phyloP scores from a whole-genome alignment of 2,797 vertebrate genomes.

The Gambelia wislizenii region DNA sequence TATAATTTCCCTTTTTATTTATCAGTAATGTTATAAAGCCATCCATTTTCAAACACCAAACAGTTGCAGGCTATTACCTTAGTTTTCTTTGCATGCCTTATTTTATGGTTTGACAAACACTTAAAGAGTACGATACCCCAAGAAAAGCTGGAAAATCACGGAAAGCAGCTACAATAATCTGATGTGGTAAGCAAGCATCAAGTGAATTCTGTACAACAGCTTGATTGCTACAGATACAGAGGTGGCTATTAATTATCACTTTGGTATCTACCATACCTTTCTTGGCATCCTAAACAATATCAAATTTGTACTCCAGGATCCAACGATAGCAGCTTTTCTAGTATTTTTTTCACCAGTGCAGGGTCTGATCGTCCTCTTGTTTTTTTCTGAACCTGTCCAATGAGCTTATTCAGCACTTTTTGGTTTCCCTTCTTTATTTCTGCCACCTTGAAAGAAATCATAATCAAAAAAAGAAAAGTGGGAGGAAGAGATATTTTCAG shows the following conservation, averaged over 20 bases:
- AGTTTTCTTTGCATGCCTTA: background rate
- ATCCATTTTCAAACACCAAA: background rate
- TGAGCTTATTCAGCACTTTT: slow-evolving; percentile 93
- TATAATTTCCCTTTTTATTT: background rate
- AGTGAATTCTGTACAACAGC: background rate
- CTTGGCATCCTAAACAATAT: too few species aligned
- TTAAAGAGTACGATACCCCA: background rate
- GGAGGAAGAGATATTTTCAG: background rate
- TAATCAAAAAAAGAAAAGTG: slow-evolving; percentile 6
- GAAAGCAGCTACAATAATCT: background rate
- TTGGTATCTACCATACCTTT: too few species aligned
- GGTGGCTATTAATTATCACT: background rate
- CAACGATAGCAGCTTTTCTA: slow-evolving; percentile 85
- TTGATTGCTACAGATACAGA: background rate
- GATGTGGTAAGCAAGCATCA: background rate
- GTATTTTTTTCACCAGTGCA: slow-evolving; percentile 81
- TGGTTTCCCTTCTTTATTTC: slow-evolving; percentile 87
- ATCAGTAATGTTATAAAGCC: background rate
- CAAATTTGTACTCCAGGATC: slow-evolving; percentile 24
- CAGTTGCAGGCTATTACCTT: background rate
- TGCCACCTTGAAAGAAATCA: slow-evolving; percentile 80
- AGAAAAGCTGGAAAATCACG: background rate
- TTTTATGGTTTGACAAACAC: background rate
- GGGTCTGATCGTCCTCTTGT: slow-evolving; percentile 88
- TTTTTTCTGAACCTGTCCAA: slow-evolving; percentile 90